Base-by-base conservation (phyloP, 2,888 invertebrate species). In the Allacma fusca region DNA sequence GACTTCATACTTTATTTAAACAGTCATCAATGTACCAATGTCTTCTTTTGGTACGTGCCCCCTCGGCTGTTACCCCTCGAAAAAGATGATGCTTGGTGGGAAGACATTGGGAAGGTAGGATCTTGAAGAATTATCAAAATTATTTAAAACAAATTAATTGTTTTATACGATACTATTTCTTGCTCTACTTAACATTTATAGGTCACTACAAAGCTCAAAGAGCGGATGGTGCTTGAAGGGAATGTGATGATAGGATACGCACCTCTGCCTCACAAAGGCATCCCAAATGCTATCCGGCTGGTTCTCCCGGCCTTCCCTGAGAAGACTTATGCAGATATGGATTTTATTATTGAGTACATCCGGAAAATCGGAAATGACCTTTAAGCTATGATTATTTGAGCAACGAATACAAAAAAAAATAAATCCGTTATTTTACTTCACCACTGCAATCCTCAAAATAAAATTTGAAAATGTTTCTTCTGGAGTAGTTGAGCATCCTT, bases 41-140 rank as follows among this genome's bases (percentile, higher is more conserved):
- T 97, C 0, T 96, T 95, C 85, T 90, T 90, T 87, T 96, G 96
- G 96, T 96, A 92, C 86, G 90, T 95, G 16, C 91, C 91, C 0
- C 85, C 86, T 9, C 88, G 88, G 78, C 90, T 92, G 0, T 87
- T 90, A 65, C 86, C 84, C 0, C 83, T 85, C 70, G 85, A 85
- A 40, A 89, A 89, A 84, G 87, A 86, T 43, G 84, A 86, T 0
- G 87, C 87, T 1, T 91, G 91, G 91, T 89, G 88, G 87, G 80
- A 86, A 0, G 87, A 88, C 79, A 78, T 91, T 23, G 88, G 88
- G 83, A 85, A 85, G 78, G 87, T 90, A 83, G n/a, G n/a, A 34
- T 34, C 9, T 7, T 34, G 4, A 34, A 34, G 4, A 7, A 34
- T 34, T 34, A 34, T 34, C 34, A 7, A 34, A 34, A 34, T 34